Evolutionary conservation across 37 sponge, comb jelly and placozoan genomes (phyloP).

Genomic region (Ianthella basta): DNA sequence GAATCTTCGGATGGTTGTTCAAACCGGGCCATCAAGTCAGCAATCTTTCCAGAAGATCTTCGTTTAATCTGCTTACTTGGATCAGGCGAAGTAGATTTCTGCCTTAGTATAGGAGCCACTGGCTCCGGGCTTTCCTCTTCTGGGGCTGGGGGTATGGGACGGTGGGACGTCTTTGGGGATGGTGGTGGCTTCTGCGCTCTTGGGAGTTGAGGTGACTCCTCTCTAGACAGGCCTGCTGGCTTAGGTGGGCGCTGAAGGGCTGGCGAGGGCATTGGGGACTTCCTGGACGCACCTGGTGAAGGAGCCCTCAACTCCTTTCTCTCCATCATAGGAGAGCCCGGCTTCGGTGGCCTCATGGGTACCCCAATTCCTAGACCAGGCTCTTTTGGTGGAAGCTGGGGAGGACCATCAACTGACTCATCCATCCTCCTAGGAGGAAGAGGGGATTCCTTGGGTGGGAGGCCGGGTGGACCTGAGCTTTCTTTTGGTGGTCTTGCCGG

Average conservation of each 20-base stretch:
- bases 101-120: neutral
- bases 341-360: neutral
- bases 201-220: neutral
- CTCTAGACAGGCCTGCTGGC: neutral
- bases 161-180: neutral
- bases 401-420: neutral
- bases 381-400: constrained; percentile 5
- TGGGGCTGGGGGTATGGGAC: neutral
- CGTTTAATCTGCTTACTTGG: neutral
- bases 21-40: neutral
- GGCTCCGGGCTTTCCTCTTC: neutral
- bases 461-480: too few species aligned
- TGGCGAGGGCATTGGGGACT: neutral
- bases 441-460: too few species aligned
- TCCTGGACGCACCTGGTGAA: too few species aligned
- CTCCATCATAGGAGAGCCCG: neutral
- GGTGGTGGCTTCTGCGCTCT: neutral
- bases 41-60: neutral
- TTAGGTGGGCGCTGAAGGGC: neutral
- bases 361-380: too few species aligned
- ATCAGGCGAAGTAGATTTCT: neutral
- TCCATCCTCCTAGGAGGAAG: too few species aligned
- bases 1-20: neutral
- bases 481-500: too few species aligned
- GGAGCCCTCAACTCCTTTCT: too few species aligned